Evolutionary conservation across 2,797 vertebrate genomes (phyloP).

Genomic region (Gobio occitaniae): DNA sequence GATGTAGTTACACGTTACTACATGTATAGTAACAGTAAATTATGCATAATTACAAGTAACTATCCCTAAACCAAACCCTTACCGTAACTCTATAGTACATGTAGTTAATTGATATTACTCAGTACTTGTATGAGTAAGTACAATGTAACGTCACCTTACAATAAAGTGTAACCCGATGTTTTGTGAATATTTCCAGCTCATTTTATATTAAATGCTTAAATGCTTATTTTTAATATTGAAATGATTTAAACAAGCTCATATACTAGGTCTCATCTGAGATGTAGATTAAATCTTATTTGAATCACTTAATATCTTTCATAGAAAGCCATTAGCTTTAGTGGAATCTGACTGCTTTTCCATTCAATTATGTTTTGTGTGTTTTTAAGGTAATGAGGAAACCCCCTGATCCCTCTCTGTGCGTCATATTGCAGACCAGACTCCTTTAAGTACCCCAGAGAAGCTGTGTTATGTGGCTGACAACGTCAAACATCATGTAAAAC

Average conservation of each 20-base stretch:
- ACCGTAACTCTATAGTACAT: too few relatives aligned
- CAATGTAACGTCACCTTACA: too few relatives aligned
- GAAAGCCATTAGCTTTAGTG: background rate
- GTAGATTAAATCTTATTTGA: background rate
- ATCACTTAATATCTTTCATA: background rate
- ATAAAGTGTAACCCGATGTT: too few relatives aligned
- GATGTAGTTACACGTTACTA: too few relatives aligned
- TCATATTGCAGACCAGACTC: constrained; percentile 42
- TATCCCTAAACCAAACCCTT: too few relatives aligned
- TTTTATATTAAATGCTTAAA: background rate
- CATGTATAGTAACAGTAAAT: too few relatives aligned
- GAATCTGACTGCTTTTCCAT: background rate
- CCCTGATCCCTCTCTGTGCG: background rate
- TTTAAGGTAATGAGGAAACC: background rate
- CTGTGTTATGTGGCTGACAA: constrained; percentile 40
- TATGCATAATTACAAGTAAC: too few relatives aligned
- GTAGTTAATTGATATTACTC: too few relatives aligned
- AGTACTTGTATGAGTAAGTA: too few relatives aligned
- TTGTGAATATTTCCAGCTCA: background rate
- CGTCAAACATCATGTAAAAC: constrained; percentile 6
- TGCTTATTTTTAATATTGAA: too few relatives aligned
- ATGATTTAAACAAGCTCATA: background rate
- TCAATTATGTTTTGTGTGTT: background rate
- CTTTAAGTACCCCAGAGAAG: background rate
- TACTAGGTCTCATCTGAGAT: background rate